Evolutionary conservation across 2,888 invertebrate species (phyloP), one percentile per base, ranked within the genome.

Genomic region (Clepsis dumicolana): DNA sequence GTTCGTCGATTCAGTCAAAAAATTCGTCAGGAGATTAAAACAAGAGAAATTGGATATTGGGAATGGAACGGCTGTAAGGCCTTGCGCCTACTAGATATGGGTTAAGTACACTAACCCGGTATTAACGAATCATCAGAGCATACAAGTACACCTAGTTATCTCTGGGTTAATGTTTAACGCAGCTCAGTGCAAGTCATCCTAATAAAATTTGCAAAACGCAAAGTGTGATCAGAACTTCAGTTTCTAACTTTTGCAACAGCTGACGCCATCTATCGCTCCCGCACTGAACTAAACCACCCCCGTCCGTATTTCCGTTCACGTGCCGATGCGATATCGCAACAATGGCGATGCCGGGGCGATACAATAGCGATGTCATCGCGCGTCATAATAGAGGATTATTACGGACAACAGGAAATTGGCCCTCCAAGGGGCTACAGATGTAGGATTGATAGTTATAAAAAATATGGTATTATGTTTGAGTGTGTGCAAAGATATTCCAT

Each of bases 351-450:
- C 80, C 74, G 79, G 73, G 73, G 75, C 80, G 80, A 83, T 83
- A 88, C 82, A 81, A 86, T 80, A 77, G 76, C 77, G 75, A 80
- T 80, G 85, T 86, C 87, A 87, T 87, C 80, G 77, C 72, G 82
- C 84, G 84, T 91, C 89, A 89, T 90, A 90, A 88, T 87, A 82
- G 74, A 76, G 80, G 81, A 89, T 86, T 89, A 89, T 89, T 88
- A 85, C 83, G 84, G 84, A 75, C 75, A 74, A 77, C 87, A 85
- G 92, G 92, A 91, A 92, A 91, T 92, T 90, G 91, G 83, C 86
- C 85, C 84, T 86, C 87, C 80, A 27, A 64, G 48, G 52, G 64
- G 29, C 25, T 61, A 24, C 14, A 59, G 50, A 18, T 56, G 44
- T 38, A 56, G 41, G 66, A 44, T 61, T 54, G 27, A 61, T 56